Conservation (phyloP, 2,797 vertebrate genomes). For the Pelochelys cantorii region DNA sequence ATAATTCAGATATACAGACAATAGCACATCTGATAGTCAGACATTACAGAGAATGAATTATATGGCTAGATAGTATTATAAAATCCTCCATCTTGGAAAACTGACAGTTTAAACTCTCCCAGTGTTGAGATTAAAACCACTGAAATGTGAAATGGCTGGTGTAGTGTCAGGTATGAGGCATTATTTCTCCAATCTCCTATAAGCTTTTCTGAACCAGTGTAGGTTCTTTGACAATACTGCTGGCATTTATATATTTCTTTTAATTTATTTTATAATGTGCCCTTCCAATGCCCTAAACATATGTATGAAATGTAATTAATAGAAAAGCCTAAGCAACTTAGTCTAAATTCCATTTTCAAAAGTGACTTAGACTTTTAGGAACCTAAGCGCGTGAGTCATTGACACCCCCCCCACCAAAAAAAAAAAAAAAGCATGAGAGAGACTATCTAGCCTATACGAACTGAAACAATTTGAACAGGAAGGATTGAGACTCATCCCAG, state of each 20-base stretch:
- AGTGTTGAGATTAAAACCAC: neutral
- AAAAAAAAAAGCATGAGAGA: too few species aligned
- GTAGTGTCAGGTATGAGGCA: neutral
- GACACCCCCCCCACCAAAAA: too few species aligned
- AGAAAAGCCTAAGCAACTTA: neutral
- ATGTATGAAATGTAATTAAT: slow-evolving; percentile 10
- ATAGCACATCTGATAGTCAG: neutral
- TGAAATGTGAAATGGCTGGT: slow-evolving; percentile 6
- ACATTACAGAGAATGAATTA: neutral
- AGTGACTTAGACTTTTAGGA: neutral
- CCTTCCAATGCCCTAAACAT: neutral
- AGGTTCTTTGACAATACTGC: neutral
- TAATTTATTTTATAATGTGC: neutral
- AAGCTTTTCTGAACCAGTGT: neutral
- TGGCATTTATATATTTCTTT: neutral
- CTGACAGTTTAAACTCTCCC: neutral
- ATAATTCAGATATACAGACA: neutral
- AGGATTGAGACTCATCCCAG: too few species aligned
- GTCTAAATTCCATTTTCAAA: neutral
- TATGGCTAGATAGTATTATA: neutral
- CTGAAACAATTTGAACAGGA: too few species aligned
- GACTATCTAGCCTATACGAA: too few species aligned
- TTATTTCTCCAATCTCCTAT: neutral
- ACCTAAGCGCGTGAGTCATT: neutral
- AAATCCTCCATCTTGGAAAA: slow-evolving; percentile 22